A percentile compares a stretch with the other conserved stretches of the same genome.
Conservation (phyloP, 2,888 invertebrate species). For the Argyresthia goedartella region DNA sequence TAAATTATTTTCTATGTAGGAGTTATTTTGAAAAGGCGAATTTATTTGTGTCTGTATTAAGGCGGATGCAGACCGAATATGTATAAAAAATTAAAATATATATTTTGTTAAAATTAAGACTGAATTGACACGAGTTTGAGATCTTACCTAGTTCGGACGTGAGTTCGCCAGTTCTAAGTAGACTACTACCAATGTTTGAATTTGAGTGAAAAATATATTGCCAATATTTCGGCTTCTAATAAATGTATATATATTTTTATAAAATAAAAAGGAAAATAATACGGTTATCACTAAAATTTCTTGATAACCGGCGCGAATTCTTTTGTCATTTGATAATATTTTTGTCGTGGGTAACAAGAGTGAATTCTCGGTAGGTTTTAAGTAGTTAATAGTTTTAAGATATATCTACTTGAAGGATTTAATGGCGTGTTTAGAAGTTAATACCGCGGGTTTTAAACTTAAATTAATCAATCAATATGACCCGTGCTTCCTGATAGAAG, state of each 20-base stretch:
- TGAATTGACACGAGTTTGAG: background rate
- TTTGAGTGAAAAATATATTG: background rate
- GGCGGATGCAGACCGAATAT: background rate
- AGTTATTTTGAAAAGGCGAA: background rate
- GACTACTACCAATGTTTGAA: background rate
- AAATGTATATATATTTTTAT: constrained; percentile 1
- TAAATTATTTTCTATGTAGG: background rate
- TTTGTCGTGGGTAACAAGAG: background rate
- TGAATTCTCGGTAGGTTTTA: constrained; percentile 2
- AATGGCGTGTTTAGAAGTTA: background rate
- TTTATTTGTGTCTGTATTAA: background rate
- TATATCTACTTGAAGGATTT: background rate
- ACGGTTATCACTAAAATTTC: no score
- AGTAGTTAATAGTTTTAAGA: constrained; percentile 1
- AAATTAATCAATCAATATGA: no score
- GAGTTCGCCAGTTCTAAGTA: background rate
- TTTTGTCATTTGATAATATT: background rate
- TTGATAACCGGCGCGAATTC: background rate
- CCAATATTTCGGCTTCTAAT: background rate
- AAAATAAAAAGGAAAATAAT: background rate
- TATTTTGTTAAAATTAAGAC: background rate
- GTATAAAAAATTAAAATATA: background rate
- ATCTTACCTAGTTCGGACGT: background rate
- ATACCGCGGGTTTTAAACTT: no score
- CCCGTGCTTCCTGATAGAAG: background rate